Evolutionary conservation across 2,113 vertebrate species (phyloP).

Genomic region (Cettia cetti): DNA sequence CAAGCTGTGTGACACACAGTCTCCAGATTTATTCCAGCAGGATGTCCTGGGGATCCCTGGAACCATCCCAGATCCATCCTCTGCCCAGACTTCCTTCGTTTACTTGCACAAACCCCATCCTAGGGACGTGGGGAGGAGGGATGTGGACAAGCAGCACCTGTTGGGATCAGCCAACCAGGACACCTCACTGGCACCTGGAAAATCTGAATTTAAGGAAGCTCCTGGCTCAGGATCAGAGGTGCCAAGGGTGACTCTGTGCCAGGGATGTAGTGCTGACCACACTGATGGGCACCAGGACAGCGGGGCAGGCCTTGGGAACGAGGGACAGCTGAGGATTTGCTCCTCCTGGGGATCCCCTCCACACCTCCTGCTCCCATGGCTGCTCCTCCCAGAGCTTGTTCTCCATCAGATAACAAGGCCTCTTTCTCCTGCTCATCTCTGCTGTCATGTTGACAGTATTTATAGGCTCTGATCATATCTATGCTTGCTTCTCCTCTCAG

Average conservation of each 20-base stretch:
- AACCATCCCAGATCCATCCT: background rate
- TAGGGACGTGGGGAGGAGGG: background rate
- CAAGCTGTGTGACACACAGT: background rate
- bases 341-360: background rate
- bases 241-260: background rate
- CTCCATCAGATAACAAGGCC: background rate
- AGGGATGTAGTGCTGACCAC: background rate
- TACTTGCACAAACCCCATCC: fast-evolving
- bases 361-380: background rate
- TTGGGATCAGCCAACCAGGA: background rate
- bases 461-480: background rate
- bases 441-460: background rate
- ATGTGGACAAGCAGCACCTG: background rate
- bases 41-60: background rate
- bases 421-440: background rate
- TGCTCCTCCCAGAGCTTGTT: background rate
- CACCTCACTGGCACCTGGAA: background rate
- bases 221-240: background rate
- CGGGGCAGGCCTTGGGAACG: background rate
- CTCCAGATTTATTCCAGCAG: background rate
- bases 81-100: fast-evolving
- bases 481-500: background rate
- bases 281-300: background rate
- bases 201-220: fast-evolving
- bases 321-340: background rate